Evolutionary conservation across 2,888 invertebrate genomes (phyloP), one percentile per base, ranked within the genome.

Genomic region (Rhagonycha lutea): DNA sequence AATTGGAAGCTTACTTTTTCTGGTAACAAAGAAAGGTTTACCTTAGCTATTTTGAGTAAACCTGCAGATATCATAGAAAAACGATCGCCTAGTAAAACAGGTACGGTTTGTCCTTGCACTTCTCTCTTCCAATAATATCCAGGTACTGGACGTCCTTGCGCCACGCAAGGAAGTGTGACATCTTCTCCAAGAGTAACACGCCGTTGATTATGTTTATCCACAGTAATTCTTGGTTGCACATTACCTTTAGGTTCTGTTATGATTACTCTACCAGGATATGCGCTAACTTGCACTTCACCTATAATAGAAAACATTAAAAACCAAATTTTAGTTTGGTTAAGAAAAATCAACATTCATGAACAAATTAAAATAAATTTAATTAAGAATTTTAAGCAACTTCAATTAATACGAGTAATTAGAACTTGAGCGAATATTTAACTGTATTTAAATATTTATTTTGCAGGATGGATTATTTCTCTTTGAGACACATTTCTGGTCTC

Each of bases 121-220:
- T 94, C 94, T 75, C 93, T 91, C 87, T 92, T 93, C 95, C 95
- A 95, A 86, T 94, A 92, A 88, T 94, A 95, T 78, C 91, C 92
- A 75, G 95, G 95, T 76, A 94, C 93, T 4, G 95, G 95, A 90
- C 94, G 93, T 79, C 94, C 95, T 87, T 95, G 94, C 72, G 95
- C 94, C 29, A 93, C 93, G 87, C 95, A 95, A 67, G 95, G 93
- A 81, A 95, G 87, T 81, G 92, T 92, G 82, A 94, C 92, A 86
- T 94, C 93, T 78, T 92, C 93, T 60, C 95, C 94, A 77, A 92
- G 90, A 79, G 91, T 91, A 77, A 92, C 92, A 82, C 92, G 91
- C 76, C 92, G 90, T 81, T 91, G 90, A 83, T 91, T 90, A 85
- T 93, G 93, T 83, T 93, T 91, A 86, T 94, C 94, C 69, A 93